These are phyloP conservation scores for Nebria ingens DNA, from an alignment of 1,140 invertebrate species.

Conservation along the genomic window DNA sequence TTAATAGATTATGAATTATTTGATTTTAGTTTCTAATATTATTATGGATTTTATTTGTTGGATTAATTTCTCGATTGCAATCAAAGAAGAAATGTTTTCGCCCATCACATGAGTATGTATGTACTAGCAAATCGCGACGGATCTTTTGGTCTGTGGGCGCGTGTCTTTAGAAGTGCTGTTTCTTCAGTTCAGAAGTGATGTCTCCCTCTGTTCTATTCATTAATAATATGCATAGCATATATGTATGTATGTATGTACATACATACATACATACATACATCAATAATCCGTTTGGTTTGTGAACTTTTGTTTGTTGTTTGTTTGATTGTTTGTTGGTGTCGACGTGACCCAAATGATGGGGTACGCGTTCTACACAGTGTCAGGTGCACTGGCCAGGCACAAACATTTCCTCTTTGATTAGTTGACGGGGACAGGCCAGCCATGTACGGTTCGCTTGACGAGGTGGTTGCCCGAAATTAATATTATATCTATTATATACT, in stretches of 20 bases:
- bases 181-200: constrained; percentile 7
- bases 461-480: not conserved
- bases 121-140: not conserved
- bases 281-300: not conserved
- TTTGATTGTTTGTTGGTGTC: not conserved
- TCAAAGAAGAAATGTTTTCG: constrained; percentile 34
- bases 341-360: not conserved
- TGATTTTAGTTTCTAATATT: constrained; percentile 16
- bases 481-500: no score
- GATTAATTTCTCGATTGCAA: constrained; percentile 23
- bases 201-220: not conserved
- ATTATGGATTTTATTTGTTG: no score
- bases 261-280: not conserved
- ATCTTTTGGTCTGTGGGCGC: constrained; percentile 16
- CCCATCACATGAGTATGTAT: not conserved
- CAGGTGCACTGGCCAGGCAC: constrained; percentile 15
- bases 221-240: not conserved
- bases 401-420: constrained; percentile 34
- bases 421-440: constrained; percentile 4
- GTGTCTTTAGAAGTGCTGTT: constrained; percentile 20
- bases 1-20: constrained; percentile 11
- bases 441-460: not conserved
- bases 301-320: not conserved
- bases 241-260: not conserved
- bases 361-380: no score